Base-by-base conservation (phyloP, 2,797 vertebrate genomes). In the Chaetophractus vellerosus region DNA sequence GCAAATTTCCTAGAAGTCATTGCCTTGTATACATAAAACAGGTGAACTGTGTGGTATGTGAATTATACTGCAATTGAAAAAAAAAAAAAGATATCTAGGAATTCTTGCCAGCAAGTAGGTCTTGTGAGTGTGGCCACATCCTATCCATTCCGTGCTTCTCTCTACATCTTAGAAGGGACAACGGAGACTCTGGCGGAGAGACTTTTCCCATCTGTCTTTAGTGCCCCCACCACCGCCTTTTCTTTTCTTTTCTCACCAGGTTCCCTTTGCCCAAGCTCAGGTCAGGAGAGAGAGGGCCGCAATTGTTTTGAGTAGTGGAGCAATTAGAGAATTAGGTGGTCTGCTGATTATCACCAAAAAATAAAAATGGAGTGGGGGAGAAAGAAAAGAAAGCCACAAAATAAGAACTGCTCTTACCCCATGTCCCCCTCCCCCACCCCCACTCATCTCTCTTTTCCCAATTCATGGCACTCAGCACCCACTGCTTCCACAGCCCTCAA, bases 31-130 rank as follows among this genome's bases (percentile, higher is more conserved):
- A 38, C 72, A 75, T 83, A 82, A 88, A 94, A 63, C 45, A 88
- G 74, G 85, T 72, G n/a, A 79, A 91, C 83, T 93, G 83, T 86
- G 68, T 76, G 11, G 61, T 78, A 52, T 68, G 72, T 81, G 86
- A 80, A 94, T 87, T 76, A 78, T 36, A 45, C 59, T 95, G 91
- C 80, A 59, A 48, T 89, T n/a, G n/a, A n/a, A n/a, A 91, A 89
- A 95, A 63, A 81, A 69, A 93, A 72, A 71, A 94, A 82, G n/a
- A 1, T 33, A 48, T 75, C 50, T 76, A 76, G 85, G 59, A 55
- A 82, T 89, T 83, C 76, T 88, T 86, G 75, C 64, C 57, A 90
- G 90, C 71, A 79, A 80, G 50, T 33, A 55, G 41, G 71, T 45
- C 90, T 57, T 92, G 12, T 31, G 66, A 45, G 41, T 15, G 11